Base-by-base conservation (phyloP, 1,140 invertebrate genomes). In the Halyomorpha halys region DNA sequence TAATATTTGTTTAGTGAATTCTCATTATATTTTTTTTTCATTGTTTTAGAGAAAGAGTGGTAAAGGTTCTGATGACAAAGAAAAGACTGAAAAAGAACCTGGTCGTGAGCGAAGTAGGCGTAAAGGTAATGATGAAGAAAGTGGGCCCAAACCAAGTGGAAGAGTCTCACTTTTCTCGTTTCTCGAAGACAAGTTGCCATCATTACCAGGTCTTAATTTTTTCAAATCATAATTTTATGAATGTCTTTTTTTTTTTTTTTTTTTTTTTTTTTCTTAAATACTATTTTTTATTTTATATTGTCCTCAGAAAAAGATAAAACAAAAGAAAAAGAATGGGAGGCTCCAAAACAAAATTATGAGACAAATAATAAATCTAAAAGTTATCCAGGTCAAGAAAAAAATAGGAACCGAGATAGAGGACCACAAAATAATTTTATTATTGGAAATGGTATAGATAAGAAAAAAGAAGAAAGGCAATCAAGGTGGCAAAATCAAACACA, bases 121-220 rank as follows among this genome's bases (percentile, higher is more conserved):
- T 68, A 65, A 70, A 18, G 68, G 69, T 39, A 70, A 70, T 49
- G 71, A 73, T 21, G 73, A 74, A 19, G 74, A 76, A 34, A 69
- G 72, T 65, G 65, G 61, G 21, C 53, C 71, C 59, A 91, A 90
- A 74, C 89, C 90, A 3, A 87, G 86, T 62, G 89, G 86, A 19
- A 90, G 87, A 73, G 83, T 91, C 1, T 91, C 89, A 0, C 74
- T 94, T 2, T 93, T 93, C 76, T 89, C 91, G 74, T 94, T 91
- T 72, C 77, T 94, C 5, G 88, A 90, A 72, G 85, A 88, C 69
- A 90, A 90, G 77, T 76, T 93, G 23, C 86, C 86, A 54, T 76
- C 82, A 64, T 79, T 82, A 65, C 69, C 71, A 11, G 77, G 68
- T 70, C n/a, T 34, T 30, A 39, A 11, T 11, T 39, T 11, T 39